A percentile compares a stretch with the other conserved stretches of the same genome.
Conservation (phyloP, 2,113 vertebrate genomes). For the Irena cyanogastra region DNA sequence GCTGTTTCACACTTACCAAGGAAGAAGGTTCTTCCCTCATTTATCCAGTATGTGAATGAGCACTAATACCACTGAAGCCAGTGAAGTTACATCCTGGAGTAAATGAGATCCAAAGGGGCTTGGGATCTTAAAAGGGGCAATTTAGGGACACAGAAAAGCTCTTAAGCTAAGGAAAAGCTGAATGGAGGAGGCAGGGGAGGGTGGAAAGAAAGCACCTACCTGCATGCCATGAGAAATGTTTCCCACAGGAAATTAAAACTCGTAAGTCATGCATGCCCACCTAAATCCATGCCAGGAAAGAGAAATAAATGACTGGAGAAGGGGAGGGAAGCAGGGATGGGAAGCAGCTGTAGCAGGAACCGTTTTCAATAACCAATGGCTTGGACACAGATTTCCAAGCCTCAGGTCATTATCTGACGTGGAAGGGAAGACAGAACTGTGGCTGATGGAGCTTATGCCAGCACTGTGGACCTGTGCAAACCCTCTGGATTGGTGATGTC, state of each 20-base stretch:
- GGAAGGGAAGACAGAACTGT: not conserved
- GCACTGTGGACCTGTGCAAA: not conserved
- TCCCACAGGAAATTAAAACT: constrained; percentile 61
- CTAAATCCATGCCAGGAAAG: constrained; percentile 35
- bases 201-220: constrained; percentile 8
- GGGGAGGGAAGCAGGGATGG: not conserved
- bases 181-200: not conserved
- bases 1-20: not conserved
- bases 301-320: constrained; percentile 3
- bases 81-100: not conserved
- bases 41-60: not conserved
- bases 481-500: not conserved
- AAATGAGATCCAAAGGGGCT: not conserved
- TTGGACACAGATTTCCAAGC: not conserved
- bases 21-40: not conserved
- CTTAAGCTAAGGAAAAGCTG: not conserved
- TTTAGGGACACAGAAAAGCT: not conserved
- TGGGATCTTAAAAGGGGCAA: not conserved
- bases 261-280: constrained; percentile 11
- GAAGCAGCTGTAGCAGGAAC: not conserved
- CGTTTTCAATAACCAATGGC: not conserved
- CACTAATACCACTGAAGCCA: not conserved
- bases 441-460: not conserved
- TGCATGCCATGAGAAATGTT: constrained; percentile 22
- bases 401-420: not conserved